phyloP scores from a whole-genome alignment of 2,797 vertebrate genomes.

The Caiman crocodilus region DNA sequence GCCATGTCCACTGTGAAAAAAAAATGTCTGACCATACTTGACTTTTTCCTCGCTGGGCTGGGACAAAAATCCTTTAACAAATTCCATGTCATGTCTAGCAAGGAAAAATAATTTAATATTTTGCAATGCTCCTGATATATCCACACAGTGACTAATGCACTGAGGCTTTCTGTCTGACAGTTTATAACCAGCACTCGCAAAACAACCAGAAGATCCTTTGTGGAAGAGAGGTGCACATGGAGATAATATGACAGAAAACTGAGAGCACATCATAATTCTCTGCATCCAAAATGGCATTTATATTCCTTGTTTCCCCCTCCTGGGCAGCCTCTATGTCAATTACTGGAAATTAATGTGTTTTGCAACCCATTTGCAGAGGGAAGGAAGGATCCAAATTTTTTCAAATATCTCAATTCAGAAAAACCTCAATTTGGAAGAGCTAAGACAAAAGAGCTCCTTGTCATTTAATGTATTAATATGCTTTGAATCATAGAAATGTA shows the following conservation, averaged over 20 bases:
- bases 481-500: constrained; percentile 1
- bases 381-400: neutral
- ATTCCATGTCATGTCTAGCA: neutral
- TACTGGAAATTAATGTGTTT: constrained; percentile 61
- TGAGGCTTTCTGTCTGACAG: neutral
- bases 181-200: accelerated
- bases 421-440: constrained; percentile 14
- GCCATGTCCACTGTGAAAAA: neutral
- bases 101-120: neutral
- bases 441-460: neutral
- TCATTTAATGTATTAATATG: neutral
- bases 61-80: neutral
- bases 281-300: neutral
- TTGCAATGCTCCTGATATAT: neutral
- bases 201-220: neutral
- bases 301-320: constrained; percentile 36
- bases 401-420: constrained; percentile 3
- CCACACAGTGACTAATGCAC: neutral
- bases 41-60: neutral
- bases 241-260: constrained; percentile 14
- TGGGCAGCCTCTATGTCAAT: constrained; percentile 43
- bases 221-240: accelerated
- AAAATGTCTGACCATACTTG: neutral
- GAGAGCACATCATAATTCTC: neutral
- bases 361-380: constrained; percentile 25